These are phyloP conservation scores for Sebastes hopkinsi DNA, from an alignment of 2,797 vertebrate species.

Conservation along the genomic window DNA sequence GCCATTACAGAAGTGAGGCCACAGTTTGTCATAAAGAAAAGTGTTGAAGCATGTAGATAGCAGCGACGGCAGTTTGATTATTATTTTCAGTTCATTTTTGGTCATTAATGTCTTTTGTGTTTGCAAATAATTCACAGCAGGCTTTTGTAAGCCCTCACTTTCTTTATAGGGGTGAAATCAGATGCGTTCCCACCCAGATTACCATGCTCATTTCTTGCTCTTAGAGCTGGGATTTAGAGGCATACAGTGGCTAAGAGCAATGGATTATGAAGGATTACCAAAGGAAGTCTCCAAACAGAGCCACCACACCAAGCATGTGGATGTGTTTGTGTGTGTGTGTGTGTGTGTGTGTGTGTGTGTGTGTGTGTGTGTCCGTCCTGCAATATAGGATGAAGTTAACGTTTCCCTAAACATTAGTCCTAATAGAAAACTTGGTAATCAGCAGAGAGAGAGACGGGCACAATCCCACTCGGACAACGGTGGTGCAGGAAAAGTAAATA, in stretches of 20 bases:
- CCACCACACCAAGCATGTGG: constrained; percentile 55
- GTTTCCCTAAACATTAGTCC: constrained; percentile 50
- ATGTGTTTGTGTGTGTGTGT: constrained; percentile 35
- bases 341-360: constrained; percentile 40
- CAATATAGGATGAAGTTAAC: constrained; percentile 53
- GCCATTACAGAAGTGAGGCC: neutral
- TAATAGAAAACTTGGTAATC: constrained; percentile 62
- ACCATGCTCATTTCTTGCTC: constrained; percentile 74
- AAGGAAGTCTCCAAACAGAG: constrained; percentile 73
- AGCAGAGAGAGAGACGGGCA: constrained; percentile 43
- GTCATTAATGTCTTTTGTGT: constrained; percentile 31
- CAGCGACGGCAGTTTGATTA: constrained; percentile 3
- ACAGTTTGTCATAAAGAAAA: neutral
- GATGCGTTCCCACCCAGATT: constrained; percentile 73
- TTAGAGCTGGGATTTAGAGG: constrained; percentile 76
- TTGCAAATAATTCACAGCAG: constrained; percentile 39
- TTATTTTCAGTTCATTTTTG: constrained; percentile 23
- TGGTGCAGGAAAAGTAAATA: constrained; percentile 43
- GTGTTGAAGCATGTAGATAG: neutral
- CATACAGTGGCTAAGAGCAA: constrained; percentile 80
- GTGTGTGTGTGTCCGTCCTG: constrained; percentile 19
- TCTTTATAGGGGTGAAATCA: constrained; percentile 65
- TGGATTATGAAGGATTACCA: constrained; percentile 83
- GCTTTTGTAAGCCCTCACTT: constrained; percentile 47
- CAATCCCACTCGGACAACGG: constrained; percentile 40